Evolutionary conservation across 92 coral and sea anemone species (phyloP).

Genomic region (Siderastrea siderea): DNA sequence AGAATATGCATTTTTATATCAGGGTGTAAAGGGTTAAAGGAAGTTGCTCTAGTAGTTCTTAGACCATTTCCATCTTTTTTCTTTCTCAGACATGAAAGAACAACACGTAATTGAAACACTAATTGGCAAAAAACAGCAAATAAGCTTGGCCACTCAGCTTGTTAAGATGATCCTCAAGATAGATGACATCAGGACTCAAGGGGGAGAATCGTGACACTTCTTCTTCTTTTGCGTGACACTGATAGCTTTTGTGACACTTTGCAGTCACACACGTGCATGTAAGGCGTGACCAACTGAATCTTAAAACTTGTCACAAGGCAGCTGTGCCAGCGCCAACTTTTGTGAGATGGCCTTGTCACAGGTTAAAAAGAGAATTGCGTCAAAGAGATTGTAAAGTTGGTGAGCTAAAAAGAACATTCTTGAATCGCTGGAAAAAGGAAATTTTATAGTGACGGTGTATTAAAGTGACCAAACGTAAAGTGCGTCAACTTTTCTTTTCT

Average conservation of each 20-base stretch:
- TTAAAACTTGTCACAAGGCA: background rate
- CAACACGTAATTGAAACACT: conserved; percentile 97
- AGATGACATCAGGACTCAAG: conserved; percentile 95
- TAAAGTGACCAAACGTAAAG: background rate
- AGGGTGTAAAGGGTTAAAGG: background rate
- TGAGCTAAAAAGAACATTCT: conserved; percentile 5
- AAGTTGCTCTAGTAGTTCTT: background rate
- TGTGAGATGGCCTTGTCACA: background rate
- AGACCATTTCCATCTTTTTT: background rate
- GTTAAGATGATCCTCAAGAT: conserved; percentile 99
- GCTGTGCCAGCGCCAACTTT: background rate
- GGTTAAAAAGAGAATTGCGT: background rate
- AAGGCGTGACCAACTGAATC: background rate
- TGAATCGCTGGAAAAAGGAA: background rate
- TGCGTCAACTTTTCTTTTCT: background rate
- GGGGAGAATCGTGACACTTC: conserved; percentile 31
- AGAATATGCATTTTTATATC: too few relatives aligned
- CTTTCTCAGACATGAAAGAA: conserved; percentile 88
- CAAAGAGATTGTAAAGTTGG: background rate
- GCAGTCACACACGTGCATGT: conserved; percentile 2
- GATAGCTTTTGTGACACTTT: conserved; percentile 1
- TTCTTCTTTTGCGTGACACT: background rate
- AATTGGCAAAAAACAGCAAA: conserved; percentile 98
- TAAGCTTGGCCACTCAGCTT: conserved; percentile 95
- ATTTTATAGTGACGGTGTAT: background rate